A percentile compares a stretch with the other conserved stretches of the same genome.
Evolutionary conservation across 2,797 vertebrate species (phyloP).

Genomic region (Toxotes lorentzi): DNA sequence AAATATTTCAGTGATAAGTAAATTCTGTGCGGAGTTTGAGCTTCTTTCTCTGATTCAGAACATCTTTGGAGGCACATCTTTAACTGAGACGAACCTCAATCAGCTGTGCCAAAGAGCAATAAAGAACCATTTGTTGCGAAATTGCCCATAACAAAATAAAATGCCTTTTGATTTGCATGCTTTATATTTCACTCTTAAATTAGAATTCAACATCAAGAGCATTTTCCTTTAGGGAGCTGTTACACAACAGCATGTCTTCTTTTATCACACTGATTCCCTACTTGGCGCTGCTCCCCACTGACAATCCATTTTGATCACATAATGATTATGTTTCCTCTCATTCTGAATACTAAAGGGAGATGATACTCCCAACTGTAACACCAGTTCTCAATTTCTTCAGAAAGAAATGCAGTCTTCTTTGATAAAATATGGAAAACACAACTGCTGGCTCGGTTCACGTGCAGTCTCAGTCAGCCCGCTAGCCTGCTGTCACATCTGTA

Average conservation of each 20-base stretch:
- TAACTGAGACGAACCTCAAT: slow-evolving; percentile 3
- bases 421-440: too few species aligned
- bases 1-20: background rate
- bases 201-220: background rate
- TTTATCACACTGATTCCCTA: slow-evolving; percentile 27
- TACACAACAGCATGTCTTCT: background rate
- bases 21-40: too few species aligned
- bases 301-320: slow-evolving; percentile 27
- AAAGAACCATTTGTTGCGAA: slow-evolving; percentile 1
- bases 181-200: slow-evolving; percentile 15
- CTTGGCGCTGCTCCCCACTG: slow-evolving; percentile 6
- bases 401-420: too few species aligned
- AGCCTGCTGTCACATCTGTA: too few species aligned
- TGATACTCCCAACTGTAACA: background rate
- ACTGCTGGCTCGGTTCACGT: too few species aligned
- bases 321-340: slow-evolving; percentile 13
- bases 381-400: background rate
- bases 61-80: background rate
- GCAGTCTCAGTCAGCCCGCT: too few species aligned
- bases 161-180: background rate
- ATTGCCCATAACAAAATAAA: background rate
- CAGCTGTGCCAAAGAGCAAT: background rate
- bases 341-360: background rate
- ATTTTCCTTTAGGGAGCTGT: background rate
- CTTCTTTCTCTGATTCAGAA: background rate